Conservation (phyloP, 2,113 vertebrate genomes). For the Uria aalge region DNA sequence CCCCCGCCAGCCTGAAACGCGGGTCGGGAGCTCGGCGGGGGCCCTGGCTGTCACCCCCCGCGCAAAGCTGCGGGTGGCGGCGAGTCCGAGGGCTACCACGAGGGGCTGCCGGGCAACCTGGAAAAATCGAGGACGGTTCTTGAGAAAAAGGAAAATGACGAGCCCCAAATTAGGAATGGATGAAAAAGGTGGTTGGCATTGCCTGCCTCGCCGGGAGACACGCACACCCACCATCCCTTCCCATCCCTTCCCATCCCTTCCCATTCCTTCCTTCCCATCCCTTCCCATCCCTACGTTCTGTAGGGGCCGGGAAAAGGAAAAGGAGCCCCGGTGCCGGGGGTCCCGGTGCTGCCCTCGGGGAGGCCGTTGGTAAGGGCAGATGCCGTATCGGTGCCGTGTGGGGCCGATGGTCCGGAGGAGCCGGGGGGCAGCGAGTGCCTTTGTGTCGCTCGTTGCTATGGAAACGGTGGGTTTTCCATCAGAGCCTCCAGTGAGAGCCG, state of each 20-base stretch:
- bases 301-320: neutral
- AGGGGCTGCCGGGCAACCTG: accelerated
- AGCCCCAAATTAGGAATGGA: neutral
- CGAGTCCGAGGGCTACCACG: accelerated
- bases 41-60: too few relatives aligned
- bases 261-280: too few relatives aligned
- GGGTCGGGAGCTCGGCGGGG: neutral
- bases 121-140: too few relatives aligned
- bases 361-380: neutral
- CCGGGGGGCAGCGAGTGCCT: neutral
- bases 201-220: neutral
- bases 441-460: neutral
- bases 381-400: neutral
- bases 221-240: accelerated
- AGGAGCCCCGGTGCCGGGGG: accelerated
- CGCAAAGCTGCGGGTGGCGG: neutral
- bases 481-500: neutral
- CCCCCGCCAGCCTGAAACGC: accelerated
- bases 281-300: neutral
- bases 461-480: neutral
- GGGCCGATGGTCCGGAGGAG: accelerated
- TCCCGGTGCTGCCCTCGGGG: accelerated
- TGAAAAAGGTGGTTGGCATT: accelerated
- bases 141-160: accelerated
- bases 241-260: too few relatives aligned